Base-by-base conservation (phyloP, 2,888 invertebrate species). In the Morinoia aosen region DNA sequence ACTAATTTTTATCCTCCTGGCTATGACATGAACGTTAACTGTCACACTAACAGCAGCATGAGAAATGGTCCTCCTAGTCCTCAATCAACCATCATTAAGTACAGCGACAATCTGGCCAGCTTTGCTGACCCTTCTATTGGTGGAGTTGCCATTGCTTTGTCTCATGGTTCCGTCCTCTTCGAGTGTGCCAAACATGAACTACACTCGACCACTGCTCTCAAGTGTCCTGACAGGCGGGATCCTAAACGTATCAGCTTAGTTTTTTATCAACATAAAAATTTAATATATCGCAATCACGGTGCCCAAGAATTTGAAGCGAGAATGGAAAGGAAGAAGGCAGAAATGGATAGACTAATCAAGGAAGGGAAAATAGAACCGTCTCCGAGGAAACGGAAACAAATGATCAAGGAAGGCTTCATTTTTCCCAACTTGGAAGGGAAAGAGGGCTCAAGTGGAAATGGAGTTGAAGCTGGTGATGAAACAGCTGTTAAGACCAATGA, bases 171-270 rank as follows among this genome's bases (percentile, higher is more conserved):
- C 97, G 98, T 99, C 14, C 97, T 99, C 76, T 99, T 99, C 97
- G 99, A 99, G 97, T 99, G 99, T 97, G 99, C 99, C 88, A 99
- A 99, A 97, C 99, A 99, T 97, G 99, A 99, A 97, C 98, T 99
- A 98, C 99, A 99, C 97, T 98, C 99, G 0, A 99, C 99, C 14
- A 99, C 99, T 0, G 98, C 99, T 0, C 98, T 99, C 90, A 98
- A 98, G 97, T 98, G 98, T 96, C 99, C 99, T 0, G 98, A 99
- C 97, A 98, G 99, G 95, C 98, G 98, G 95, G 98, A 98, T 97
- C 99, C 99, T 0, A 99, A 99, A 0, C 98, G 99, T 96, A 99
- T 99, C 97, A 98, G 99, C 95, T 97, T 99, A 91, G 99, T 99
- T 33, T 99, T 99, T 97, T 99, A 99, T 97, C 99, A 99, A 97